These are phyloP conservation scores for Phortica variegata DNA, from an alignment of 1,140 invertebrate species.

Conservation along the genomic window DNA sequence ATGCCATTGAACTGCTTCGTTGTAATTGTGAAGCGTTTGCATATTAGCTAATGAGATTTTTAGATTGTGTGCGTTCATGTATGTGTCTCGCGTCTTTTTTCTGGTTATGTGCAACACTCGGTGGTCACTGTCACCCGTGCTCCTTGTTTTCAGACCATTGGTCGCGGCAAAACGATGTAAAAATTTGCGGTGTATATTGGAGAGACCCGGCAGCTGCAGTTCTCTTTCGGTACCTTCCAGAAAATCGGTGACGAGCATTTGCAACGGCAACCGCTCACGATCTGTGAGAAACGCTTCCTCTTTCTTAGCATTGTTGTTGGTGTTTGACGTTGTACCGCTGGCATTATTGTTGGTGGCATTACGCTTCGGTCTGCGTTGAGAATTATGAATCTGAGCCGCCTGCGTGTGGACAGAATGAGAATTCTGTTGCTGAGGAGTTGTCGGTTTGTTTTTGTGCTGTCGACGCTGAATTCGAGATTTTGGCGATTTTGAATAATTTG, in stretches of 20 bases:
- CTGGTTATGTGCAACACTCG: constrained; percentile 30
- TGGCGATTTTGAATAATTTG: too few relatives aligned
- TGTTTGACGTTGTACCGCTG: not conserved
- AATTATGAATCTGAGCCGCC: too few relatives aligned
- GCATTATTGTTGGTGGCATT: too few relatives aligned
- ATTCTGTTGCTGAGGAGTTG: too few relatives aligned
- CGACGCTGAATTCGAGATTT: too few relatives aligned
- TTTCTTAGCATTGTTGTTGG: not conserved
- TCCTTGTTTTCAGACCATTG: constrained; percentile 29
- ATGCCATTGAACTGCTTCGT: too few relatives aligned
- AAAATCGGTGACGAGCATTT: constrained; percentile 25
- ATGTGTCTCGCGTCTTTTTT: constrained; percentile 5
- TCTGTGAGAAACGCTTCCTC: constrained; percentile 4
- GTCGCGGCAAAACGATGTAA: constrained; percentile 29
- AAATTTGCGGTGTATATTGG: constrained; percentile 24
- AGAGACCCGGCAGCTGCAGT: constrained; percentile 14
- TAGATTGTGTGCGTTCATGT: too few relatives aligned
- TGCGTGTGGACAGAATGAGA: too few relatives aligned
- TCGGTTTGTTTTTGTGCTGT: too few relatives aligned
- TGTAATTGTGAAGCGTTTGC: not conserved
- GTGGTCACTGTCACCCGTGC: constrained; percentile 17
- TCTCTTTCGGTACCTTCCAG: constrained; percentile 6
- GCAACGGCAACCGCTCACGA: constrained; percentile 14
- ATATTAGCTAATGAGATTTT: not conserved
- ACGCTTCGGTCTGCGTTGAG: too few relatives aligned